Percentiles rank a stretch among this genome's conserved stretches.
Conservation (phyloP, 2,113 vertebrate genomes). For the mouse (Mus musculus) region GRCm39 chr2:43018001-43018500, state of each 20-base stretch:
- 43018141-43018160: neutral
- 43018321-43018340: neutral
- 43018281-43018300: neutral
- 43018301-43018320: neutral
- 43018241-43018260: neutral
- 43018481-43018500: neutral
- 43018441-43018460: neutral
- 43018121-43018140: neutral
- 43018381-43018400: neutral
- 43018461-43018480: neutral
- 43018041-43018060: neutral
- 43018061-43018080: neutral
- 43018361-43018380: neutral
- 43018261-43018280: neutral
- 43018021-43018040: neutral
- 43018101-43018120: neutral
- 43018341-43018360: neutral
- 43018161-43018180: neutral
- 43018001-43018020: neutral
- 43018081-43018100: neutral
- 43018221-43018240: neutral
- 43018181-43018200: neutral
- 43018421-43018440: neutral
- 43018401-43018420: neutral
- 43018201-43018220: neutral